A percentile compares a stretch with the other conserved stretches of the same genome.
Evolutionary conservation across 2,888 invertebrate genomes (phyloP).

Genomic region (Ectobius pallidus): DNA sequence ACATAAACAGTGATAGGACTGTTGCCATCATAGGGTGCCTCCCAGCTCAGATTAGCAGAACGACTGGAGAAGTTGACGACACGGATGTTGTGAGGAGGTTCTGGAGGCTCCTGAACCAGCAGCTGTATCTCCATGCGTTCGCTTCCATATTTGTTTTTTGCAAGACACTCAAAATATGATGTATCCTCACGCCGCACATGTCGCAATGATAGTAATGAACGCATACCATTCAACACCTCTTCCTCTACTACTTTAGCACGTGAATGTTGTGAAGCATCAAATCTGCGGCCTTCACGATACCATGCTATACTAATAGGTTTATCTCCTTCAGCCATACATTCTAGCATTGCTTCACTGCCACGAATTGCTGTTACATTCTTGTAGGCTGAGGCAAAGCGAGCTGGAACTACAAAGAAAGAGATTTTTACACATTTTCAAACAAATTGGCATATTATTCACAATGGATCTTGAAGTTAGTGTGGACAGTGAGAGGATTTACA

Average conservation of each 20-base stretch:
- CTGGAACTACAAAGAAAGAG: constrained; percentile 44
- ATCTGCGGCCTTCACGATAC: constrained; percentile 45
- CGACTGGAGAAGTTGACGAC: constrained; percentile 50
- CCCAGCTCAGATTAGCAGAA: constrained; percentile 51
- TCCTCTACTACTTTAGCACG: constrained; percentile 32
- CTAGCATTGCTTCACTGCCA: constrained; percentile 46
- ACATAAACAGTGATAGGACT: constrained; percentile 49
- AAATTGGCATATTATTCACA: no score
- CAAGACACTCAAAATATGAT: constrained; percentile 52
- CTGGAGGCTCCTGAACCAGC: constrained; percentile 52
- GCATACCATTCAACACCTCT: constrained; percentile 51
- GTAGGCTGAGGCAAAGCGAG: constrained; percentile 44
- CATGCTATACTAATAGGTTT: constrained; percentile 46
- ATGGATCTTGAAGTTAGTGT: no score
- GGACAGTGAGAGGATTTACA: no score
- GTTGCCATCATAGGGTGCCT: constrained; percentile 52
- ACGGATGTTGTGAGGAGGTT: constrained; percentile 50
- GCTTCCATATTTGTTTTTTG: constrained; percentile 54
- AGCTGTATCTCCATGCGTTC: constrained; percentile 46
- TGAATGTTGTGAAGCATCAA: constrained; percentile 27
- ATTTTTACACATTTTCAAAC: no score
- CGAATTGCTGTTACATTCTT: constrained; percentile 47
- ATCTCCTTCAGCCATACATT: constrained; percentile 48
- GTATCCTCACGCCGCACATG: constrained; percentile 39
- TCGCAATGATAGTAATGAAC: constrained; percentile 46